Percentiles rank a stretch among this genome's conserved stretches.
Evolutionary conservation across 2,113 vertebrate genomes (phyloP).

Genomic region (Sakesphorus luctuosus): DNA sequence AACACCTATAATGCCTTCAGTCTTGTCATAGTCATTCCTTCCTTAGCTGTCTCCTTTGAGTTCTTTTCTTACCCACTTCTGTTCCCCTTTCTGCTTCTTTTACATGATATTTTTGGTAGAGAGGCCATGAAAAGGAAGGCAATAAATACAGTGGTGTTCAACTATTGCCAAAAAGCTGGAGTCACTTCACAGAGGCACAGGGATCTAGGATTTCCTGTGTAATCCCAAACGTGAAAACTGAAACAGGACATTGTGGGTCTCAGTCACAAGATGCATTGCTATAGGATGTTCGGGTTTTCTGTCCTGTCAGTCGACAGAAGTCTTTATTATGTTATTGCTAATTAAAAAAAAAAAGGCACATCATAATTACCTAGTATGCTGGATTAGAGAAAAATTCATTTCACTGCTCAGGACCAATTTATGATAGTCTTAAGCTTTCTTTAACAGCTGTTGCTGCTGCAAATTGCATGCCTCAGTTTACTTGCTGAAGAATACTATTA

Average conservation of each 20-base stretch:
- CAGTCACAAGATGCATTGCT: slow-evolving; percentile 14
- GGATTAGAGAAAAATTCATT: background rate
- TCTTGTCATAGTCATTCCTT: slow-evolving; percentile 46
- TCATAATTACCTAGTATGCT: background rate
- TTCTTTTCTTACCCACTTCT: background rate
- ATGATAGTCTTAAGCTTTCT: slow-evolving; percentile 42
- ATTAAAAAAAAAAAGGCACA: background rate
- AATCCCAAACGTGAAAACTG: slow-evolving; percentile 29
- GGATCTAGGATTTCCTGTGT: slow-evolving; percentile 15
- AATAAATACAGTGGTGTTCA: slow-evolving; percentile 16
- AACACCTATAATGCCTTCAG: background rate
- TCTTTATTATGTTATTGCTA: background rate
- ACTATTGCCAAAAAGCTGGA: slow-evolving; percentile 36
- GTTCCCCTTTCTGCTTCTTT: slow-evolving; percentile 15
- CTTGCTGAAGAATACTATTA: slow-evolving; percentile 59
- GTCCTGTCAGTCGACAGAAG: background rate
- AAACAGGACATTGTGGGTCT: slow-evolving; percentile 3
- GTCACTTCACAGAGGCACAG: slow-evolving; percentile 28
- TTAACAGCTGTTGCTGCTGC: slow-evolving; percentile 47
- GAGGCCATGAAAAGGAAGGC: background rate
- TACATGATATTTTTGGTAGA: slow-evolving; percentile 17
- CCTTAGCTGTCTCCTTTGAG: slow-evolving; percentile 5
- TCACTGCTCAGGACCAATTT: slow-evolving; percentile 19
- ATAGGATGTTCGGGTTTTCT: background rate
- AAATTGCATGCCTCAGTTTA: slow-evolving; percentile 65